A percentile compares a stretch with the other conserved stretches of the same genome.
Evolutionary conservation across 2,113 vertebrate genomes (phyloP).

Genomic region (Uropsilus gracilis): DNA sequence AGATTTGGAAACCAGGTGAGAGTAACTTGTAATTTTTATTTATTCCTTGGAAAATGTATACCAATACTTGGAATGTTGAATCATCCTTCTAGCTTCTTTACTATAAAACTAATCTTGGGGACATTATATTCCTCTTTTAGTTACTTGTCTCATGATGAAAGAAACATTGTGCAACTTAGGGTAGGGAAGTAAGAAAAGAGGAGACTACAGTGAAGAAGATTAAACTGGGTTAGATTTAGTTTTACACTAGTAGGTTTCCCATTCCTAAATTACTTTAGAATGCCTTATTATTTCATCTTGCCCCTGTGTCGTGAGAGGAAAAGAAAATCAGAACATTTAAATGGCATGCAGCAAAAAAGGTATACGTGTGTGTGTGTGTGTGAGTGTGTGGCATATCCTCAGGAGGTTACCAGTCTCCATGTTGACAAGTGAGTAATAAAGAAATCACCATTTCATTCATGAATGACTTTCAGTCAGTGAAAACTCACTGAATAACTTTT

Average conservation of each 20-base stretch:
- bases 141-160: background rate
- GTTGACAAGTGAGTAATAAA: no score
- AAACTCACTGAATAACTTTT: background rate
- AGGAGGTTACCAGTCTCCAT: background rate
- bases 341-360: background rate
- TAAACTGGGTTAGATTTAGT: constrained; percentile 1
- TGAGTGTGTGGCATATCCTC: background rate
- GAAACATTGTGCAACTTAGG: background rate
- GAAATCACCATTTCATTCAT: background rate
- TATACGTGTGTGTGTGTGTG: background rate
- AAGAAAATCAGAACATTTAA: constrained; percentile 18
- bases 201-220: background rate
- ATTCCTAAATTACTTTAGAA: constrained; percentile 4
- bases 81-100: background rate
- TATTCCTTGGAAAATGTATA: background rate
- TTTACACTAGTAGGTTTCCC: background rate
- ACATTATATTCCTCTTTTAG: background rate
- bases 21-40: constrained; percentile 41
- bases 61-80: constrained; percentile 3
- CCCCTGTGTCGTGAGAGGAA: background rate
- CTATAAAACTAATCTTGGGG: background rate
- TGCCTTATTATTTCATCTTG: background rate
- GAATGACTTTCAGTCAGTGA: background rate
- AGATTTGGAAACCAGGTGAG: constrained; percentile 90
- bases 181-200: constrained; percentile 1